Base-by-base conservation (phyloP, 2,113 vertebrate genomes). In the Phyllostomus discolor region DNA sequence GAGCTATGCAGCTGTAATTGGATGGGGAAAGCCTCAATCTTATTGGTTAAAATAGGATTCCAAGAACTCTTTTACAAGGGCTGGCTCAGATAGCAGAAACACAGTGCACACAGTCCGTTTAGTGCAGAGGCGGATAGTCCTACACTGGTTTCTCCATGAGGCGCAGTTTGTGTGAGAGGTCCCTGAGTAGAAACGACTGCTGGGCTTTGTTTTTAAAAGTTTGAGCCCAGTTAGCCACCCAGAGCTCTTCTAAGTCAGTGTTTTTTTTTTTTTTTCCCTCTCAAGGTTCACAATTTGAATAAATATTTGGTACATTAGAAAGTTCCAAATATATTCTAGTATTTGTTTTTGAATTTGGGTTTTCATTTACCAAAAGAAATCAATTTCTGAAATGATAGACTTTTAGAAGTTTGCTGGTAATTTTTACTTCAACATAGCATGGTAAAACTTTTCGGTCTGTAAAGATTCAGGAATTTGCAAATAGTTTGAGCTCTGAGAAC, bases 361-460 rank as follows among this genome's bases (percentile, higher is more conserved):
- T 94, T 95, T 89, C 10, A 50, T 79, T 88, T 76, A 70, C 75
- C 2, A 54, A 86, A 90, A 89, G 15, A 91, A 94, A 90, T 73
- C 8, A 41, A 46, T 86, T 19, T 87, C 43, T 62, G 50, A 72
- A 81, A 92, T 64, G 1, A 38, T 19, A 84, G 6, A 67, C 3
- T 91, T 86, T 92, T 3, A 35, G 7, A 91, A 95, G 24, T 62
- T 57, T 95, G 5, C 6, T 87, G 7, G 33, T 26, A 73, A 72
- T 75, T 92, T 93, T 83, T 72, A 69, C 48, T 59, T 73, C 75
- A 88, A 66, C 1, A 54, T 80, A 88, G 2, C 33, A 75, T 33
- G 38, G 3, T 48, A 59, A 87, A 69, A 43, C 8, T 83, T 20
- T 43, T 88, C 67, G 10, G 3, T 22, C 19, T 79, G 5, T 54